Conservation (phyloP, 2,797 vertebrate genomes). For the Tokudaia muenninki region DNA sequence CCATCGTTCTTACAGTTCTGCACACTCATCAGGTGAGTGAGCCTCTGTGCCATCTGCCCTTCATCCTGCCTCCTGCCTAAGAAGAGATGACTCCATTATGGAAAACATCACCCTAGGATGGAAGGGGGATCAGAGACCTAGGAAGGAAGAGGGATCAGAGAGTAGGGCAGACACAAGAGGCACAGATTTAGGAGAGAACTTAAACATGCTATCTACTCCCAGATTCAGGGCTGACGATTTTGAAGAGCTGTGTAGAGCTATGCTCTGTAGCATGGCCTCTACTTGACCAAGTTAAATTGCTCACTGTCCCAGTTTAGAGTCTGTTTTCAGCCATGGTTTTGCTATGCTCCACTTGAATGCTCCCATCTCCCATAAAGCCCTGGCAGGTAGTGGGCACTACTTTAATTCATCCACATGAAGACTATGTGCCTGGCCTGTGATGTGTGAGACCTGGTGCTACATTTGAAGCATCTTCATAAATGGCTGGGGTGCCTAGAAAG, state of each 20-base stretch:
- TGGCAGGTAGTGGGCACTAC: neutral
- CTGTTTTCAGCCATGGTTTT: conserved; percentile 27
- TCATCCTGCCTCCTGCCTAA: conserved; percentile 35
- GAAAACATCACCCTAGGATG: conserved; percentile 17
- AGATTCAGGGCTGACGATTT: conserved; percentile 11
- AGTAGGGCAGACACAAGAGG: neutral
- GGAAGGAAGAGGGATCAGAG: neutral
- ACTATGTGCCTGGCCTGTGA: neutral
- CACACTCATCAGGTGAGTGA: conserved; percentile 96
- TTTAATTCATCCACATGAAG: conserved; percentile 25
- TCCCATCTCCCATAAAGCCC: neutral
- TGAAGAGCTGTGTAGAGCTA: neutral
- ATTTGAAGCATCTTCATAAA: conserved; percentile 18
- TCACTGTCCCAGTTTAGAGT: neutral
- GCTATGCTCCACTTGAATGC: conserved; percentile 23
- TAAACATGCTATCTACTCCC: conserved; percentile 10
- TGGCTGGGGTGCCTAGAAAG: neutral
- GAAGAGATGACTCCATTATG: conserved; percentile 13
- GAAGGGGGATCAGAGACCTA: neutral
- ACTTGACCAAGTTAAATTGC: neutral
- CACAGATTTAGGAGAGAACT: conserved; percentile 23
- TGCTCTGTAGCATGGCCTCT: neutral
- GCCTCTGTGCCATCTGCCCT: conserved; percentile 56
- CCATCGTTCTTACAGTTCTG: conserved; percentile 96
- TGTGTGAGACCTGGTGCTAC: neutral